Evolutionary conservation across 2,888 invertebrate species (phyloP).

Genomic region (Apoderus coryli): DNA sequence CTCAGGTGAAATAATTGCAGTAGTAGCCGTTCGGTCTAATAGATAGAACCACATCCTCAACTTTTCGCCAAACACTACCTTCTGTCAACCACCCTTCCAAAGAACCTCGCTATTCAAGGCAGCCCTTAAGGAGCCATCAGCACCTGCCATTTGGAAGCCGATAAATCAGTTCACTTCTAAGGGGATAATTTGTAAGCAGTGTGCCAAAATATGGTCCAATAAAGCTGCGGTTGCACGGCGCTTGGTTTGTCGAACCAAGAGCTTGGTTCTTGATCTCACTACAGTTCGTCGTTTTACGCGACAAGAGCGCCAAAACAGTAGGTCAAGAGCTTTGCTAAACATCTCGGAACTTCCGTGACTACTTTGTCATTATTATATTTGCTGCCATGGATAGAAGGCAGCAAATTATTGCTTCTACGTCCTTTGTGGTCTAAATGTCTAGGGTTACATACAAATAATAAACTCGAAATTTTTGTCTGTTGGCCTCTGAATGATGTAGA

Average conservation of each 20-base stretch:
- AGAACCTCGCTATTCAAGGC: too few species aligned
- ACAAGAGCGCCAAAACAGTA: conserved; percentile 1
- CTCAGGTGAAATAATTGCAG: too few species aligned
- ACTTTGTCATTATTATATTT: conserved; percentile 1
- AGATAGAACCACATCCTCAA: too few species aligned
- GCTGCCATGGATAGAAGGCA: conserved; percentile 1
- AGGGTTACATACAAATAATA: conserved; percentile 2
- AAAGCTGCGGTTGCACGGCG: conserved; percentile 1
- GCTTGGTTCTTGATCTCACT: conserved; percentile 2
- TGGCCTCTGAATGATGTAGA: conserved; percentile 3
- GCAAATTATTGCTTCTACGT: conserved; percentile 2
- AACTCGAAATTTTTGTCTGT: too few species aligned
- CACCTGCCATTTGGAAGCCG: too few species aligned
- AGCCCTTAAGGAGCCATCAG: too few species aligned
- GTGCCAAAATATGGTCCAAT: too few species aligned
- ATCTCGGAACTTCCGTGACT: conserved; percentile 2
- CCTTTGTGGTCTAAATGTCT: conserved; percentile 1
- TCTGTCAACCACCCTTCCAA: too few species aligned
- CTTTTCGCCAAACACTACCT: too few species aligned
- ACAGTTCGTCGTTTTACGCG: conserved; percentile 1
- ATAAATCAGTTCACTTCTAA: too few species aligned
- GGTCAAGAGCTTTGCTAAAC: conserved; percentile 1
- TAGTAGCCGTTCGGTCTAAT: too few species aligned
- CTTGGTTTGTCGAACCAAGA: conserved; percentile 1
- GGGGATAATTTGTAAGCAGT: too few species aligned